Conservation (phyloP, 2,113 vertebrate species). For the Abramis brama region DNA sequence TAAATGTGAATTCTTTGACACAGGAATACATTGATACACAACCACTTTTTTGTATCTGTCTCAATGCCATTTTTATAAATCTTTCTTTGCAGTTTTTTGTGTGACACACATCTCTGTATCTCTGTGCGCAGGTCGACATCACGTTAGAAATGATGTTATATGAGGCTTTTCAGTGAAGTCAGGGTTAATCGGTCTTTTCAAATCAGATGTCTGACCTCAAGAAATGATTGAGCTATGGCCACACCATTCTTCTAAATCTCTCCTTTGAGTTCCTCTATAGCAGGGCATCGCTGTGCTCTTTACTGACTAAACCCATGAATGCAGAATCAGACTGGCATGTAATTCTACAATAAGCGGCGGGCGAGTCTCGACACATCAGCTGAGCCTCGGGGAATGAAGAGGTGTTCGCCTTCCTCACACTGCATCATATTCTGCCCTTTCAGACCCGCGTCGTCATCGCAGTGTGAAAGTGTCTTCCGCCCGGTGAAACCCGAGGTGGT, state of each 20-base stretch:
- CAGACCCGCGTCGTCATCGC: not conserved
- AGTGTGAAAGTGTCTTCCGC: not conserved
- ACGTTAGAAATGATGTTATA: not conserved
- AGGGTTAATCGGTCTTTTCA: not conserved
- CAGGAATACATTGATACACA: too few relatives aligned
- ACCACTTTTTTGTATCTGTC: too few relatives aligned
- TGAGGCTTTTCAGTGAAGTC: not conserved
- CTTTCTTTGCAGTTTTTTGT: too few relatives aligned
- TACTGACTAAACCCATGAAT: not conserved
- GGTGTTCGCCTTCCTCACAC: not conserved
- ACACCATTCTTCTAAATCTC: not conserved
- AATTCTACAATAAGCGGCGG: not conserved
- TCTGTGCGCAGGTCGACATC: not conserved
- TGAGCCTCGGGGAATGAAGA: conserved; percentile 19
- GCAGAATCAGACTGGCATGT: not conserved
- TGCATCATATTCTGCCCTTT: conserved; percentile 24
- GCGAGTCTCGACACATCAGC: conserved; percentile 31
- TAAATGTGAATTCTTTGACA: too few relatives aligned
- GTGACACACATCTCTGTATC: too few relatives aligned
- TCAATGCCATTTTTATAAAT: too few relatives aligned
- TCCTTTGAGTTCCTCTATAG: not conserved
- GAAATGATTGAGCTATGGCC: not conserved
- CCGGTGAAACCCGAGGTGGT: not conserved
- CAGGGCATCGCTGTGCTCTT: not conserved
- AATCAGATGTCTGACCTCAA: not conserved